Conservation (phyloP, 2,888 invertebrate genomes). For the Standfussiana lucernea region DNA sequence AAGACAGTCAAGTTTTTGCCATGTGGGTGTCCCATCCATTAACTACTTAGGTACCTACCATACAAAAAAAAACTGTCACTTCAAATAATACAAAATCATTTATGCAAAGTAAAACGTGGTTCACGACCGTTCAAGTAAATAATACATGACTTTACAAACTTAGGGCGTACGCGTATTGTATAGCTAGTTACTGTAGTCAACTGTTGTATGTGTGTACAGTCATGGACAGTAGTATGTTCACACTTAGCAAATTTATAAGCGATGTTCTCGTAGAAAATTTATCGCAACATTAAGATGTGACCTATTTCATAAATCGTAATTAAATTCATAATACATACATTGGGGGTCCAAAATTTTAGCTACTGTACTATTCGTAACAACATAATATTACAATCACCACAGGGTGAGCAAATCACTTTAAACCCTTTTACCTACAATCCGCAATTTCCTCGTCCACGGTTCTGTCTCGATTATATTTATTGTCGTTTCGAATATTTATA, state of each 20-base stretch:
- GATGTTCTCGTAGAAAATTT: not conserved
- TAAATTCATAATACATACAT: no score
- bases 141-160: conserved; percentile 27
- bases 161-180: conserved; percentile 21
- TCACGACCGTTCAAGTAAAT: conserved; percentile 36
- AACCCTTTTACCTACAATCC: not conserved
- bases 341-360: not conserved
- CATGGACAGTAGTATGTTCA: not conserved
- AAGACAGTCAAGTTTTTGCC: not conserved
- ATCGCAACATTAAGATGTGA: not conserved
- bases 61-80: conserved; percentile 8
- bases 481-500: not conserved
- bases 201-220: conserved; percentile 2
- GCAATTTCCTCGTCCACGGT: not conserved
- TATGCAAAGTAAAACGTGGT: conserved; percentile 27
- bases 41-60: not conserved
- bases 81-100: conserved; percentile 16
- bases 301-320: no score
- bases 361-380: not conserved
- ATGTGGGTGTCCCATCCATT: not conserved
- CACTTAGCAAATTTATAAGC: not conserved
- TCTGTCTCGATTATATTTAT: not conserved
- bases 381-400: not conserved
- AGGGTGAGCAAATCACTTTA: not conserved
- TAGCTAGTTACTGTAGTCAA: conserved; percentile 11